phyloP scores from a whole-genome alignment of 2,888 invertebrate genomes.

The Coenonympha arcania region DNA sequence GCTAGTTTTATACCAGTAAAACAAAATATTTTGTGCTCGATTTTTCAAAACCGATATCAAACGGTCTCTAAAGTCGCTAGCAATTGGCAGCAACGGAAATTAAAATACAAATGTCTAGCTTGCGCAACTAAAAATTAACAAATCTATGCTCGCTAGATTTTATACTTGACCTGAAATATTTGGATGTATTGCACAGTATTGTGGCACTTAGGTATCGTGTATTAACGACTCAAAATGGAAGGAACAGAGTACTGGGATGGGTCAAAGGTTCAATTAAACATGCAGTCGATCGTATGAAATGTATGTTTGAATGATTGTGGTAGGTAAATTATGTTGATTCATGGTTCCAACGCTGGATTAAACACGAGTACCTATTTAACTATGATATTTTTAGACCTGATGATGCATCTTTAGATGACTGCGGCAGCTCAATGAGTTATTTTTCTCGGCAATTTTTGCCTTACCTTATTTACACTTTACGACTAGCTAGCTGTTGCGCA shows the following conservation, averaged over 20 bases:
- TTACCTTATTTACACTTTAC: too few relatives aligned
- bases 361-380: background rate
- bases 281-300: background rate
- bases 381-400: too few relatives aligned
- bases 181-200: background rate
- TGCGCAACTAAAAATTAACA: background rate
- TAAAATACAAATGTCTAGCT: background rate
- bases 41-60: too few relatives aligned
- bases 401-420: too few relatives aligned
- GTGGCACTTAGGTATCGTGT: background rate
- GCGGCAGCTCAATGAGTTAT: too few relatives aligned
- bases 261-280: constrained; percentile 6
- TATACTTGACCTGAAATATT: background rate
- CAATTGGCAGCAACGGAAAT: too few relatives aligned
- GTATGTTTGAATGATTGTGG: constrained; percentile 4
- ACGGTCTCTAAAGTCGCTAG: too few relatives aligned
- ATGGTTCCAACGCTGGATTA: background rate
- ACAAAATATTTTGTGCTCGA: too few relatives aligned
- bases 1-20: too few relatives aligned
- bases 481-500: too few relatives aligned
- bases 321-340: constrained; percentile 4
- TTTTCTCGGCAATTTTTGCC: too few relatives aligned
- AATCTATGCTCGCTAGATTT: background rate
- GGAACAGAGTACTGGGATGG: background rate
- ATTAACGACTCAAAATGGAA: constrained; percentile 1